phyloP scores from a whole-genome alignment of 2,113 vertebrate genomes.

The Phycodurus eques region DNA sequence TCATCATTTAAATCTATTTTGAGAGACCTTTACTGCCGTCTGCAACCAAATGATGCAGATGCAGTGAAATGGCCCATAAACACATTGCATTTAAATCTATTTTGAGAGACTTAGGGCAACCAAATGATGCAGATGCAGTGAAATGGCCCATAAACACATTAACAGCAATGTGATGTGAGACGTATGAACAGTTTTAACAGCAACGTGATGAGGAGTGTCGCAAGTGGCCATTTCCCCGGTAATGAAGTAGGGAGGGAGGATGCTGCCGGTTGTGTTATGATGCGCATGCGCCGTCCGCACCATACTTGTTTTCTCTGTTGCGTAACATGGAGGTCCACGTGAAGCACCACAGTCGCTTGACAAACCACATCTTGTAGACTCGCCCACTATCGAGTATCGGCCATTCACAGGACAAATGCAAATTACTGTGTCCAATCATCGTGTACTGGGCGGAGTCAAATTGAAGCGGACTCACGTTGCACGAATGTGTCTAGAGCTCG shows the following conservation, averaged over 20 bases:
- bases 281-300: not conserved
- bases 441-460: conserved; percentile 33
- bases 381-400: not conserved
- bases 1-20: not conserved
- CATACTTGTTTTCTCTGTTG: conserved; percentile 47
- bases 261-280: not conserved
- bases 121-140: not conserved
- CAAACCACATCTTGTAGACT: not conserved
- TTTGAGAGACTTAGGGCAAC: not conserved
- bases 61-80: not conserved
- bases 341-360: conserved; percentile 33
- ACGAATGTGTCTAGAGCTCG: conserved; percentile 63
- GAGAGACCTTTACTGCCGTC: too few species aligned
- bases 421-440: conserved; percentile 37
- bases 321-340: conserved; percentile 73
- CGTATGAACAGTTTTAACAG: not conserved
- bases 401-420: conserved; percentile 32
- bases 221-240: conserved; percentile 18
- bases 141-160: not conserved
- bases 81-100: not conserved
- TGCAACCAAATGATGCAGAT: not conserved
- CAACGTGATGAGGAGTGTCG: not conserved
- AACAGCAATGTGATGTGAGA: not conserved
- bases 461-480: conserved; percentile 69
- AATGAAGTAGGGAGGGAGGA: not conserved